These are phyloP conservation scores for Catharus fuscescens DNA, from an alignment of 2,113 vertebrate species.

Conservation along the genomic window DNA sequence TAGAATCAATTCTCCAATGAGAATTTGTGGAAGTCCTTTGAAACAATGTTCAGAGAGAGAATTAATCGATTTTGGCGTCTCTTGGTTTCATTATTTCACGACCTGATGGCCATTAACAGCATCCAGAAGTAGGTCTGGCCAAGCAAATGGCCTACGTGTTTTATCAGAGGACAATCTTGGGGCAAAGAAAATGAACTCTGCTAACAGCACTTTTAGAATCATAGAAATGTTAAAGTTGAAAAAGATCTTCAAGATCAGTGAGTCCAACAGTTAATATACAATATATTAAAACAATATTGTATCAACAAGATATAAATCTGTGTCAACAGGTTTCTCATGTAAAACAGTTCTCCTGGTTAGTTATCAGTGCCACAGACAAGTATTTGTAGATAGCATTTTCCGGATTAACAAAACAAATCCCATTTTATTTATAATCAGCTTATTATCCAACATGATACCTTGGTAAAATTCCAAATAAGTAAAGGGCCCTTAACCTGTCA, in stretches of 20 bases:
- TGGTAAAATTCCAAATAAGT: background rate
- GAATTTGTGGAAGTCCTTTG: background rate
- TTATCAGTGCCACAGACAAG: background rate
- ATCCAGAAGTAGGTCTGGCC: background rate
- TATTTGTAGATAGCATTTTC: background rate
- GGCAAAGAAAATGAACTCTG: background rate
- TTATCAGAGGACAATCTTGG: background rate
- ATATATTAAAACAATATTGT: background rate
- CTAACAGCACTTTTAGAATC: background rate
- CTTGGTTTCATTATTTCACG: background rate
- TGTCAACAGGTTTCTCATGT: background rate
- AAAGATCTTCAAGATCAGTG: background rate
- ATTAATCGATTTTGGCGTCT: background rate
- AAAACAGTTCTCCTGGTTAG: background rate
- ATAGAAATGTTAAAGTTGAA: background rate
- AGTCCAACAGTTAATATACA: fast-evolving
- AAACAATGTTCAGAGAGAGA: background rate
- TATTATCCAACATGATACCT: background rate
- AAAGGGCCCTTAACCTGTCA: background rate
- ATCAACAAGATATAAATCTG: background rate
- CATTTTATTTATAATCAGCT: background rate
- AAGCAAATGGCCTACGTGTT: background rate
- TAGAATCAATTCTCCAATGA: background rate
- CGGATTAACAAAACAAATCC: background rate
- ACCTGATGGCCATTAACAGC: background rate